These are phyloP conservation scores for Coracopsis vasa DNA, from an alignment of 2,113 vertebrate genomes.

Conservation along the genomic window DNA sequence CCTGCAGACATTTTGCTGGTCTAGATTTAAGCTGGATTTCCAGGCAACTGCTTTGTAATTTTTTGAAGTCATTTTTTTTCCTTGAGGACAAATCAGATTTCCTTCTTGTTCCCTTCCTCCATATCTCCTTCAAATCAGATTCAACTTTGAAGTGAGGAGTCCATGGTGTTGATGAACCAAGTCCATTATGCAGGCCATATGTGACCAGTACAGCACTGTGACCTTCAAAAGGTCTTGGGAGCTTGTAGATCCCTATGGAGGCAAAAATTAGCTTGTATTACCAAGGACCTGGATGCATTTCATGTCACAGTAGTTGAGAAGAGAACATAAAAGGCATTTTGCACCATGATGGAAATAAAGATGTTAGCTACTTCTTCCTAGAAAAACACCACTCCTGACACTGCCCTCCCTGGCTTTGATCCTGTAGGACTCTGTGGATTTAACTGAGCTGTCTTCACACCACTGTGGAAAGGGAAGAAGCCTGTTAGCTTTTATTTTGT, in stretches of 20 bases:
- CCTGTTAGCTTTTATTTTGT: neutral
- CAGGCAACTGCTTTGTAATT: neutral
- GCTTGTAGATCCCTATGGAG: neutral
- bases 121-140: neutral
- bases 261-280: neutral
- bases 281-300: neutral
- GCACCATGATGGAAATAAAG: neutral
- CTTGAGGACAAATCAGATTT: neutral
- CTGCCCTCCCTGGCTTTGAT: neutral
- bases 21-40: constrained; percentile 13
- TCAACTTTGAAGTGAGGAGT: neutral
- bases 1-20: constrained; percentile 24
- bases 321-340: neutral
- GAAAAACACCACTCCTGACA: neutral
- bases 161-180: fast-evolving
- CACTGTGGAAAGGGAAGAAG: neutral
- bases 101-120: neutral
- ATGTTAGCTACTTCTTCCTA: neutral
- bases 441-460: neutral
- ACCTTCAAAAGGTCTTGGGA: neutral
- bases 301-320: neutral
- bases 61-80: neutral
- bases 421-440: neutral
- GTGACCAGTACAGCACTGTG: neutral
- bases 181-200: fast-evolving